Evolutionary conservation across 2,113 vertebrate species (phyloP).

Genomic region (Sander vitreus): DNA sequence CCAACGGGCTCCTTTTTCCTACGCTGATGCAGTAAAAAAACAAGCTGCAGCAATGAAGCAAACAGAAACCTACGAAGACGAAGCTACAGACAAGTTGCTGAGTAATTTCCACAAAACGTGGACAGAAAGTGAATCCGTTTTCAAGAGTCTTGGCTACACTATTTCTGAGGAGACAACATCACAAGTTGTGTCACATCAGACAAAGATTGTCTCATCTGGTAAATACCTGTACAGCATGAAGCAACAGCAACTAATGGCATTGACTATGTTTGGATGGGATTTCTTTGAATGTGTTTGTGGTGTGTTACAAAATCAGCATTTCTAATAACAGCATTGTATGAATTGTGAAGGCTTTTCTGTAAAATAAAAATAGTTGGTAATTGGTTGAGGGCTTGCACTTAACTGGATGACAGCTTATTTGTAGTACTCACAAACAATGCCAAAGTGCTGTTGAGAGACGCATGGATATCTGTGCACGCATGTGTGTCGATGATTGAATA

Average conservation of each 20-base stretch:
- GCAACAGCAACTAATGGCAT: conserved; percentile 54
- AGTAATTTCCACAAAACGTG: conserved; percentile 89
- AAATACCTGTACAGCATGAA: conserved; percentile 83
- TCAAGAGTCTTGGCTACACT: conserved; percentile 86
- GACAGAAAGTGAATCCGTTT: conserved; percentile 89
- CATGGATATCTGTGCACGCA: not conserved
- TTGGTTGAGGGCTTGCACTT: not conserved
- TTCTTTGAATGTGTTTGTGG: conserved; percentile 11
- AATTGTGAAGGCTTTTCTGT: not conserved
- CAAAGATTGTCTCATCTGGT: conserved; percentile 82
- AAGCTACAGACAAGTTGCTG: conserved; percentile 85
- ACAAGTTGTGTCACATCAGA: conserved; percentile 81
- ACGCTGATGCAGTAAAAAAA: conserved; percentile 90
- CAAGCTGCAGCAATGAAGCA: conserved; percentile 78
- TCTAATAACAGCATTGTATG: not conserved
- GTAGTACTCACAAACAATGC: not conserved
- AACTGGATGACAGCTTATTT: not conserved
- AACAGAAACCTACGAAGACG: conserved; percentile 74
- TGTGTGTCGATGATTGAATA: not conserved
- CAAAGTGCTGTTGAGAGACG: conserved; percentile 1
- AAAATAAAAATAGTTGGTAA: not conserved
- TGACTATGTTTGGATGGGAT: conserved; percentile 19
- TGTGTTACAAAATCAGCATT: conserved; percentile 1
- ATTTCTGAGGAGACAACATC: conserved; percentile 83
- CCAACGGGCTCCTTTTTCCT: conserved; percentile 86